A percentile compares a stretch with the other conserved stretches of the same genome.
Evolutionary conservation across 2,113 vertebrate species (phyloP).

Genomic region (Anoplopoma fimbria): DNA sequence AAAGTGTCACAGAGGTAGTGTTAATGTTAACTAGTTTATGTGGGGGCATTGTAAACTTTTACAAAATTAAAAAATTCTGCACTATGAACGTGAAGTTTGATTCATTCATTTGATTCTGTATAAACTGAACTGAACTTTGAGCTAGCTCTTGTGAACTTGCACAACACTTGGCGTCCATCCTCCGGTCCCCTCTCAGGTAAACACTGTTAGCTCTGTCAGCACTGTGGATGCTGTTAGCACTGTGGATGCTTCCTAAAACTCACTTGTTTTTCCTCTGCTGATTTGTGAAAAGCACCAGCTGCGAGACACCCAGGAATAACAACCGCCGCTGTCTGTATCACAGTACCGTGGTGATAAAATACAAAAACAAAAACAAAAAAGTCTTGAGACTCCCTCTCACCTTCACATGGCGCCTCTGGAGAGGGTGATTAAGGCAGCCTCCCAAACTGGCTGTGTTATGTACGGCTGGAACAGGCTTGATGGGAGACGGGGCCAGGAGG

Average conservation of each 20-base stretch:
- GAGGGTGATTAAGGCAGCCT: slow-evolving; percentile 62
- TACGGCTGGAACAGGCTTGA: slow-evolving; percentile 37
- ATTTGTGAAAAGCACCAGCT: slow-evolving; percentile 18
- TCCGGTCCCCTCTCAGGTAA: background rate
- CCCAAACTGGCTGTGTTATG: slow-evolving; percentile 34
- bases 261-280: slow-evolving; percentile 13
- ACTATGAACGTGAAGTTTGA: no score
- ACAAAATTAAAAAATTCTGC: no score
- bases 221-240: no score
- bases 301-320: slow-evolving; percentile 30
- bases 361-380: slow-evolving; percentile 4
- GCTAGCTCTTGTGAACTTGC: background rate
- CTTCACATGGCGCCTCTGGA: slow-evolving; percentile 42
- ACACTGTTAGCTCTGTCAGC: background rate
- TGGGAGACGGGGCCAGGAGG: slow-evolving; percentile 54
- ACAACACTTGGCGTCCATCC: background rate
- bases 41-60: no score
- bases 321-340: slow-evolving; percentile 21
- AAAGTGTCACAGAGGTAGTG: no score
- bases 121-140: background rate
- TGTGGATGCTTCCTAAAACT: background rate
- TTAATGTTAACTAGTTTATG: no score
- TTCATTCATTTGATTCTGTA: no score
- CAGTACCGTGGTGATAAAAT: slow-evolving; percentile 11
- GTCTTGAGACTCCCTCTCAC: slow-evolving; percentile 32